Evolutionary conservation across 2,888 invertebrate species (phyloP).

Genomic region (Peribatodes rhomboidaria): DNA sequence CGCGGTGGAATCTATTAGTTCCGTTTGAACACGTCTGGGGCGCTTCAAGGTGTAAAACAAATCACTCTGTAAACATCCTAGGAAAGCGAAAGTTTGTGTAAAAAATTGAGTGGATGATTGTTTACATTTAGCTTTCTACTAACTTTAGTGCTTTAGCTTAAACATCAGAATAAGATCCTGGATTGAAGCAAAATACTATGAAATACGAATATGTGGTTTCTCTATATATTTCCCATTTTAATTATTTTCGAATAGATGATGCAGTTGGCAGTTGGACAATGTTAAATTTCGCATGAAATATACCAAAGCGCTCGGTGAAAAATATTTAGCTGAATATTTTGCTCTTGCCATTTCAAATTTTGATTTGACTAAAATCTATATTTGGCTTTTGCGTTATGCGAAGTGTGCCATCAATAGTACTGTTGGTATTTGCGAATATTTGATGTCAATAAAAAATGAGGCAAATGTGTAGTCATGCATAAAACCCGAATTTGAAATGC

Average conservation of each 20-base stretch:
- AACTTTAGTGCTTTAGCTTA: no score
- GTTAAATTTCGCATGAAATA: neutral
- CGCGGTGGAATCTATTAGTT: slow-evolving; percentile 20
- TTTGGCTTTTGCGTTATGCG: slow-evolving; percentile 24
- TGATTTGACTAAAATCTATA: slow-evolving; percentile 24
- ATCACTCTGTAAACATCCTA: neutral
- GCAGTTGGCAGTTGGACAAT: no score
- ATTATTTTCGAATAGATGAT: no score
- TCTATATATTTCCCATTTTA: no score
- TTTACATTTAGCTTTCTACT: no score
- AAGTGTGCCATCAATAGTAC: slow-evolving; percentile 11
- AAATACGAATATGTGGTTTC: no score
- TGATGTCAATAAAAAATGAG: slow-evolving; percentile 36
- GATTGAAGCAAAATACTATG: no score
- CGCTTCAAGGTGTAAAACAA: neutral
- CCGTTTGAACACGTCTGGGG: neutral
- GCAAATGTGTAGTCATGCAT: slow-evolving; percentile 28
- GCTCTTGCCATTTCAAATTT: slow-evolving; percentile 5
- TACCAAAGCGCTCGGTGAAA: neutral
- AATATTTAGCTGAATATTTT: slow-evolving; percentile 14
- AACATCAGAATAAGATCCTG: no score
- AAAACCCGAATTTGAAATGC: slow-evolving; percentile 27
- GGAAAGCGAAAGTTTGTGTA: neutral
- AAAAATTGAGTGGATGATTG: neutral
- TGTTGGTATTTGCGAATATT: slow-evolving; percentile 25